Evolutionary conservation across 2,113 vertebrate genomes (phyloP).

Genomic region (Tupaia tana): DNA sequence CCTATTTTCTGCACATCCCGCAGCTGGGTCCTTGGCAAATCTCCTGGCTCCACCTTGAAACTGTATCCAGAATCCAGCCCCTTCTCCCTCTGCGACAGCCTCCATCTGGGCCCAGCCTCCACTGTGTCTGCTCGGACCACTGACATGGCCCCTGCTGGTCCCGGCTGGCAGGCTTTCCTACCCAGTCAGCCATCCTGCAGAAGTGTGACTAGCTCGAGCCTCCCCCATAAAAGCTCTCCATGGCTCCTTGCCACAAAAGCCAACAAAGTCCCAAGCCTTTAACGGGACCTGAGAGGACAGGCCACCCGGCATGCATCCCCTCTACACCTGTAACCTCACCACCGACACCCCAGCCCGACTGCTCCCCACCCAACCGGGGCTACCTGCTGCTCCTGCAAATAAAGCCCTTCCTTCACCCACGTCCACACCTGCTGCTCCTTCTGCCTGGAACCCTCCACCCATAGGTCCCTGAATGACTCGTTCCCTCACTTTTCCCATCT

Average conservation of each 20-base stretch:
- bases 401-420: background rate
- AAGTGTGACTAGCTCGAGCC: background rate
- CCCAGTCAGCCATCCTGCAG: background rate
- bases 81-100: background rate
- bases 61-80: background rate
- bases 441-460: background rate
- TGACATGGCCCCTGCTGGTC: no score
- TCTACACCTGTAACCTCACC: no score
- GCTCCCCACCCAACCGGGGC: no score
- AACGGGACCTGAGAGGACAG: background rate
- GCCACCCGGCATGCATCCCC: background rate
- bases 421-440: background rate
- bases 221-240: background rate
- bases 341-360: no score
- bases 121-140: rapidly evolving
- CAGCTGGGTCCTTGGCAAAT: background rate
- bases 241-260: background rate
- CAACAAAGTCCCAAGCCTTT: background rate
- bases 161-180: background rate
- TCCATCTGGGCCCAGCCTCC: no score
- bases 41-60: background rate
- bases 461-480: background rate
- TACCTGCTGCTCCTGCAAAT: background rate
- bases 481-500: background rate
- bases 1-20: background rate